These are phyloP conservation scores for Eulemur rubriventer DNA, from an alignment of 2,797 vertebrate species.

Conservation along the genomic window DNA sequence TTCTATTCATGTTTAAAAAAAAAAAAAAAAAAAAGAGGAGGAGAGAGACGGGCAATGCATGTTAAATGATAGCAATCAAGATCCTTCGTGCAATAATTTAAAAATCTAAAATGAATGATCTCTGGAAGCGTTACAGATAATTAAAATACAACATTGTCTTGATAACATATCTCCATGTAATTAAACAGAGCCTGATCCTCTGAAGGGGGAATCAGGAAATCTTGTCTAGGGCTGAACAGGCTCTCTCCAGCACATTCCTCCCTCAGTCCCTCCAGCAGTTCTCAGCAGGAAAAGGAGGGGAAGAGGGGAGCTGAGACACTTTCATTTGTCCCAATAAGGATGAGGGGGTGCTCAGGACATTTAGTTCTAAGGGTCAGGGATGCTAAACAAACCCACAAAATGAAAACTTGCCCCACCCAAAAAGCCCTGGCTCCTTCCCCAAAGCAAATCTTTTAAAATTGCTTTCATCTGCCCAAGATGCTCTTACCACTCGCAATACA, in stretches of 20 bases:
- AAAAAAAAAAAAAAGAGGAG: neutral
- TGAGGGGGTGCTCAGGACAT: neutral
- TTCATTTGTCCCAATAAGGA: neutral
- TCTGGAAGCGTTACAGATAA: conserved; percentile 2
- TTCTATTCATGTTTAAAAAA: conserved; percentile 43
- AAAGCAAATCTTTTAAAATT: neutral
- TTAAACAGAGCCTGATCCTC: conserved; percentile 4
- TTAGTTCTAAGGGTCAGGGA: neutral
- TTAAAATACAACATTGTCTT: conserved; percentile 54
- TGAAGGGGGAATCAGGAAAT: neutral
- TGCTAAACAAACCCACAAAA: neutral
- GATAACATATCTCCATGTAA: conserved; percentile 19
- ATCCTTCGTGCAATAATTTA: neutral
- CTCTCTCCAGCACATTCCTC: neutral
- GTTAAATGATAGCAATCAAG: conserved; percentile 57
- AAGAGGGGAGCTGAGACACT: neutral
- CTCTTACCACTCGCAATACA: neutral
- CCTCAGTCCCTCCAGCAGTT: neutral
- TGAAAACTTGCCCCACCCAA: neutral
- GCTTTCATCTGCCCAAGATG: neutral
- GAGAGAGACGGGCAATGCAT: neutral
- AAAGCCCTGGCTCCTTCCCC: neutral
- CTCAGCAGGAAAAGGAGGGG: neutral
- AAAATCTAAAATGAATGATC: conserved; percentile 48
- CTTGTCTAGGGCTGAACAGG: neutral